Percentiles rank a stretch among this genome's conserved stretches.
Conservation (phyloP, 30 jellyfish, hydroid and myxozoan genomes). For the Aurelia aurita region DNA sequence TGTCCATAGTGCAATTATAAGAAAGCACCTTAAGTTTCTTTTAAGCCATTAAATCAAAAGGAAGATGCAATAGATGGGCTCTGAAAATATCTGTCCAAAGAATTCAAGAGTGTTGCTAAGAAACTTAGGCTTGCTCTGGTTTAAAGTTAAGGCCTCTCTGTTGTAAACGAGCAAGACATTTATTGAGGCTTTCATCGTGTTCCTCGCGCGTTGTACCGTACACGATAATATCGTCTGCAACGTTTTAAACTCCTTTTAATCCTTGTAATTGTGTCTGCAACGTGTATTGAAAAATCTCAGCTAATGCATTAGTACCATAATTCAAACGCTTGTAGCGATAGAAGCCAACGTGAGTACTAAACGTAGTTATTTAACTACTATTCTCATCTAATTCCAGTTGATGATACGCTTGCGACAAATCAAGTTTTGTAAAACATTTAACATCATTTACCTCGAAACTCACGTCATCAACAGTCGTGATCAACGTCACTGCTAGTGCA, state of each 20-base stretch:
- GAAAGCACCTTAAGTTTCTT: too few relatives aligned
- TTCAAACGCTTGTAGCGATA: constrained; percentile 22
- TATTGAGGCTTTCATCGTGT: background rate
- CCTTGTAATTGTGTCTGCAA: constrained; percentile 36
- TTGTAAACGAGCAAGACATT: constrained; percentile 5
- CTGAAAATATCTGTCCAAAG: constrained; percentile 58
- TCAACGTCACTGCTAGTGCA: too few relatives aligned
- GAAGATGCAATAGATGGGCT: too few relatives aligned
- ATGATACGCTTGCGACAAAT: too few relatives aligned
- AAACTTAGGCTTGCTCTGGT: constrained; percentile 41
- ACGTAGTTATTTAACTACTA: constrained; percentile 37
- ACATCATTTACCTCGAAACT: too few relatives aligned
- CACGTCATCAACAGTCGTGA: constrained; percentile 72
- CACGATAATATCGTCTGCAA: constrained; percentile 62
- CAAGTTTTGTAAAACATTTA: constrained; percentile 45
- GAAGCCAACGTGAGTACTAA: too few relatives aligned
- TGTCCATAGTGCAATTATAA: too few relatives aligned
- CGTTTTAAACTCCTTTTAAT: background rate
- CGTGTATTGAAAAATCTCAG: constrained; percentile 49
- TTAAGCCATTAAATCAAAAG: too few relatives aligned
- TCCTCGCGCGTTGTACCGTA: too few relatives aligned
- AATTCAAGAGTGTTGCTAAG: constrained; percentile 41
- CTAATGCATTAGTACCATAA: too few relatives aligned
- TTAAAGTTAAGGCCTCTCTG: constrained; percentile 20
- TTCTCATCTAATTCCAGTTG: constrained; percentile 31